These are phyloP conservation scores for Zaprionus gabonicus DNA, from an alignment of 1,140 invertebrate species.

Conservation along the genomic window DNA sequence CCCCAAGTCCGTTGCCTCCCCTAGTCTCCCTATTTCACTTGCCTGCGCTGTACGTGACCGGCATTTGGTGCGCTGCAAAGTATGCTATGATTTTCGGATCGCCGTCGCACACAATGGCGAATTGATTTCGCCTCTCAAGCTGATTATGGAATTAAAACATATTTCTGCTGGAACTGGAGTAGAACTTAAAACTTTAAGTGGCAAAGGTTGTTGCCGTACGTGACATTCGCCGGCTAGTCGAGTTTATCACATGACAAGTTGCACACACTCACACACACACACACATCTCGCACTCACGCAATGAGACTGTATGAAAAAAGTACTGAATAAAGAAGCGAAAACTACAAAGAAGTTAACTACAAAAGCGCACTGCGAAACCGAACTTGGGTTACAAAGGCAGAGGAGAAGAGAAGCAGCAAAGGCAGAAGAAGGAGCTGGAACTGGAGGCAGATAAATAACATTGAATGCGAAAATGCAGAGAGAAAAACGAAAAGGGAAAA, in stretches of 20 bases:
- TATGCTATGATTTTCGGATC: constrained; percentile 55
- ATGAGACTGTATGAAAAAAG: constrained; percentile 44
- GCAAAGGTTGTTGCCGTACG: constrained; percentile 77
- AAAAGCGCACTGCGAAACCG: constrained; percentile 67
- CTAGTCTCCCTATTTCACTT: background rate
- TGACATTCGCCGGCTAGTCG: constrained; percentile 66
- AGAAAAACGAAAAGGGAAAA: constrained; percentile 35
- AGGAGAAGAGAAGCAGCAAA: background rate
- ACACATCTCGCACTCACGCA: constrained; percentile 25
- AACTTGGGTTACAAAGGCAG: constrained; percentile 78
- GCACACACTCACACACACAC: constrained; percentile 24
- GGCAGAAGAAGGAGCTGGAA: constrained; percentile 25
- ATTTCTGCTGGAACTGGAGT: constrained; percentile 48
- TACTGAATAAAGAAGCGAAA: constrained; percentile 68
- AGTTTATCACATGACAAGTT: constrained; percentile 77
- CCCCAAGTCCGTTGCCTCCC: constrained; percentile 9
- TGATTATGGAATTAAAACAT: constrained; percentile 82
- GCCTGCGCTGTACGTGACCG: constrained; percentile 60
- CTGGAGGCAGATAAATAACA: constrained; percentile 71
- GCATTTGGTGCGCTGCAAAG: constrained; percentile 64
- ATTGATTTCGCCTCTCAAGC: constrained; percentile 69
- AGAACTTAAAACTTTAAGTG: constrained; percentile 80
- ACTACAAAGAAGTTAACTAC: constrained; percentile 79
- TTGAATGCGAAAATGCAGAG: constrained; percentile 63
- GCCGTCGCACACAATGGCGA: constrained; percentile 59